Evolutionary conservation across 2,797 vertebrate species (phyloP).

Genomic region (Pempheris klunzingeri): DNA sequence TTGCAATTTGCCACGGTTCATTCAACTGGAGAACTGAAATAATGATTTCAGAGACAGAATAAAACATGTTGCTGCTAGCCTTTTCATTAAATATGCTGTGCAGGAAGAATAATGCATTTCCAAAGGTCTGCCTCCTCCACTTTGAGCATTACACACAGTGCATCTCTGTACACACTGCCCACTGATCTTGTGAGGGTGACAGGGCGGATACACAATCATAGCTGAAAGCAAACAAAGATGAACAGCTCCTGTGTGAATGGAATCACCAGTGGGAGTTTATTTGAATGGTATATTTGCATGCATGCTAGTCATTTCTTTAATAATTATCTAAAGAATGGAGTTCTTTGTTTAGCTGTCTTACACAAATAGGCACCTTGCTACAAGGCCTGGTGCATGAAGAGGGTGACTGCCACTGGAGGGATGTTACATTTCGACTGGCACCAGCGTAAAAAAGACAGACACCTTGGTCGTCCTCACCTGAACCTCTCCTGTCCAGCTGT

Average conservation of each 20-base stretch:
- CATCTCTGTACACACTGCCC: constrained; percentile 26
- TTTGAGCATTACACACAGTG: constrained; percentile 13
- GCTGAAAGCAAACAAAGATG: constrained; percentile 42
- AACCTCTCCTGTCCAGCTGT: constrained; percentile 93
- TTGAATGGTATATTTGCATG: constrained; percentile 48
- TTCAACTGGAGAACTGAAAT: constrained; percentile 59
- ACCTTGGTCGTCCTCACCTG: constrained; percentile 80
- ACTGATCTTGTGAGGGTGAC: constrained; percentile 17
- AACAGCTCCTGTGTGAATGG: constrained; percentile 36
- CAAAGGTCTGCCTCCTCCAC: constrained; percentile 4
- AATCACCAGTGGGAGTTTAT: constrained; percentile 29
- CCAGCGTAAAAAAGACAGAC: not conserved
- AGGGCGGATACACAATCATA: constrained; percentile 22
- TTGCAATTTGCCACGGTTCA: constrained; percentile 62
- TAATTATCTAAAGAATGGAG: not conserved
- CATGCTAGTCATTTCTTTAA: not conserved
- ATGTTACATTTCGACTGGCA: not conserved
- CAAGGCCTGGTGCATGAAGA: not conserved
- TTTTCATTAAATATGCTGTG: constrained; percentile 45
- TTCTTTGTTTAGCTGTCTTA: not conserved
- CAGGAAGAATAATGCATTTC: constrained; percentile 31
- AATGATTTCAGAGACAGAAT: constrained; percentile 49
- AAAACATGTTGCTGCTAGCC: constrained; percentile 5
- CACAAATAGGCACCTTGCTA: not conserved
- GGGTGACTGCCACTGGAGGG: not conserved